These are phyloP conservation scores for Smittia aterrima DNA, from an alignment of 2,888 invertebrate species.

Conservation along the genomic window DNA sequence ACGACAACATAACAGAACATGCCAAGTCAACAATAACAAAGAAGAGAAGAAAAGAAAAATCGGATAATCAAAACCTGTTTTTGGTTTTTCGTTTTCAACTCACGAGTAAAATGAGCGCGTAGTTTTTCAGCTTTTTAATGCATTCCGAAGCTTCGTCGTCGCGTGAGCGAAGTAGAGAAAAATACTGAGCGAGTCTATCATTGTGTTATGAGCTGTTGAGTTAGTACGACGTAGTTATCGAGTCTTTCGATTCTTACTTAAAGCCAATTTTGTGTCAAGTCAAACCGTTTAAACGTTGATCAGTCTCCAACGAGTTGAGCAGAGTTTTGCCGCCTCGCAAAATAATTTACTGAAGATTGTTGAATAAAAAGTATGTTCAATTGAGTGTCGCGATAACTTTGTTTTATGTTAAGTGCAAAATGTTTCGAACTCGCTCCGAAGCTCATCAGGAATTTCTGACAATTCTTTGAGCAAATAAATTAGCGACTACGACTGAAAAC, in stretches of 20 bases:
- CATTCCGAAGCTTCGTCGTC: background rate
- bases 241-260: background rate
- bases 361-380: too few relatives aligned
- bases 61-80: constrained; percentile 27
- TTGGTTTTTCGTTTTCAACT: background rate
- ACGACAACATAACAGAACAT: constrained; percentile 24
- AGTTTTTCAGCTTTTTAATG: background rate
- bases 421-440: too few relatives aligned
- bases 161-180: background rate
- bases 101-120: constrained; percentile 9
- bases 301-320: background rate
- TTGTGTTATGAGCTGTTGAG: constrained; percentile 18
- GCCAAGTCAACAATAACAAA: constrained; percentile 34
- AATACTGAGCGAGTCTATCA: background rate
- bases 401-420: too few relatives aligned
- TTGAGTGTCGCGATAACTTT: too few relatives aligned
- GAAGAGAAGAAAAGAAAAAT: background rate
- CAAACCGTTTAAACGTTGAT: background rate
- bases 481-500: background rate
- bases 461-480: background rate
- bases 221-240: background rate
- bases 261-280: background rate
- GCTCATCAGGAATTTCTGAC: background rate
- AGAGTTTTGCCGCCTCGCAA: too few relatives aligned
- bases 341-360: too few relatives aligned